These are phyloP conservation scores for Apogon hyalosoma DNA, from an alignment of 2,797 vertebrate species.

Conservation along the genomic window DNA sequence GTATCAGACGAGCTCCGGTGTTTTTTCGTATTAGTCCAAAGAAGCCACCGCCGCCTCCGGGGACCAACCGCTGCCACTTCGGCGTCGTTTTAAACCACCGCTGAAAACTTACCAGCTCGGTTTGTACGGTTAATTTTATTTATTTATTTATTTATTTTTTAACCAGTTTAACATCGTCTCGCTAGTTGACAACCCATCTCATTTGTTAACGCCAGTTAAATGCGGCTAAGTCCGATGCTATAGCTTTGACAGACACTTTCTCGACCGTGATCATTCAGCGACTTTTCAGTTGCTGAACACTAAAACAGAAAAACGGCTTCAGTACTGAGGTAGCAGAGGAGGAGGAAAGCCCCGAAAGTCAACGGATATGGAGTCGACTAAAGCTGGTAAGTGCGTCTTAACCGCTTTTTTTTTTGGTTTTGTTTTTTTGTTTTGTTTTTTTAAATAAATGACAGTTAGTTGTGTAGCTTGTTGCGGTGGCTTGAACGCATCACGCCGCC, in stretches of 20 bases:
- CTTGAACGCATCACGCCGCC: not conserved
- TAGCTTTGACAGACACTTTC: conserved; percentile 3
- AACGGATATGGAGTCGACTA: conserved; percentile 79
- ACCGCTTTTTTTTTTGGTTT: too few species aligned
- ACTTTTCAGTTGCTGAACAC: conserved; percentile 74
- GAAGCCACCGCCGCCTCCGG: not conserved
- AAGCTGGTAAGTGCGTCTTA: conserved; percentile 77
- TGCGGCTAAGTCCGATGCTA: conserved; percentile 17
- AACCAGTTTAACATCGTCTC: rapidly evolving
- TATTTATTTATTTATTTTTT: not conserved
- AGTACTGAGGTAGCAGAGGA: conserved; percentile 69
- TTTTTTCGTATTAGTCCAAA: not conserved
- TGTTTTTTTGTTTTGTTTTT: too few species aligned
- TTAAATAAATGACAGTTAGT: not conserved
- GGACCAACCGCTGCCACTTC: not conserved
- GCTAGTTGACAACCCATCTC: too few species aligned
- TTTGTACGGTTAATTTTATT: not conserved
- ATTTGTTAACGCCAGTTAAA: not conserved
- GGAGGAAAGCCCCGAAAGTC: conserved; percentile 55
- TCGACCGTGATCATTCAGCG: conserved; percentile 52
- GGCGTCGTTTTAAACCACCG: not conserved
- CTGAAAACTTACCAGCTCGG: conserved; percentile 8
- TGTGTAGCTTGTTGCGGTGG: conserved; percentile 1
- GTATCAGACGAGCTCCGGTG: not conserved
- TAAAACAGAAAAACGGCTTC: conserved; percentile 71